These are phyloP conservation scores for Sebastolobus altivelis DNA, from an alignment of 2,797 vertebrate species.

Conservation along the genomic window DNA sequence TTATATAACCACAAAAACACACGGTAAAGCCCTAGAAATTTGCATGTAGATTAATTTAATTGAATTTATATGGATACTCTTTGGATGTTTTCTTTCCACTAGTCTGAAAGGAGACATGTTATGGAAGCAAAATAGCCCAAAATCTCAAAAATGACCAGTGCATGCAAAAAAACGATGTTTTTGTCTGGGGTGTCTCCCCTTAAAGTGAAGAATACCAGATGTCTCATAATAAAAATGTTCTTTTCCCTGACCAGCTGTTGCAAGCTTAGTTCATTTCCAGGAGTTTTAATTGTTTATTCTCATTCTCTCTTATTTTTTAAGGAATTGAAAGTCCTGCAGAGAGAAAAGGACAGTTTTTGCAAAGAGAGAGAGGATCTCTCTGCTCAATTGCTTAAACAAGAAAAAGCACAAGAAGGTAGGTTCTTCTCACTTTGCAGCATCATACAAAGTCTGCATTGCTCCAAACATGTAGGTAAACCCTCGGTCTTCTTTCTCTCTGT, in stretches of 20 bases:
- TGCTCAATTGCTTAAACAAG: constrained; percentile 66
- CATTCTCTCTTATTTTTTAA: constrained; percentile 48
- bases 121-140: too few species aligned
- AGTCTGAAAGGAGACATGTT: too few species aligned
- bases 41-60: too few species aligned
- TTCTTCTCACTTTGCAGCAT: not conserved
- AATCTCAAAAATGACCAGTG: too few species aligned
- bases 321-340: constrained; percentile 75
- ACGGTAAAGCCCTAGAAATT: too few species aligned
- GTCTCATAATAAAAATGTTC: not conserved
- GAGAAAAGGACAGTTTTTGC: constrained; percentile 62
- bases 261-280: not conserved
- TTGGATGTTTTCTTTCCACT: too few species aligned
- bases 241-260: not conserved
- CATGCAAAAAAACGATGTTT: accelerated
- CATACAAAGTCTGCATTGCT: not conserved
- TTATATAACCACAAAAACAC: too few species aligned
- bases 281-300: not conserved
- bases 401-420: constrained; percentile 78
- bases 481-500: too few species aligned
- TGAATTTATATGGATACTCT: too few species aligned
- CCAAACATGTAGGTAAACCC: not conserved
- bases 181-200: too few species aligned
- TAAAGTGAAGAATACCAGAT: not conserved
- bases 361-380: constrained; percentile 77